Evolutionary conservation across 2,797 vertebrate genomes (phyloP).

Genomic region (Leucoraja ocellata): DNA sequence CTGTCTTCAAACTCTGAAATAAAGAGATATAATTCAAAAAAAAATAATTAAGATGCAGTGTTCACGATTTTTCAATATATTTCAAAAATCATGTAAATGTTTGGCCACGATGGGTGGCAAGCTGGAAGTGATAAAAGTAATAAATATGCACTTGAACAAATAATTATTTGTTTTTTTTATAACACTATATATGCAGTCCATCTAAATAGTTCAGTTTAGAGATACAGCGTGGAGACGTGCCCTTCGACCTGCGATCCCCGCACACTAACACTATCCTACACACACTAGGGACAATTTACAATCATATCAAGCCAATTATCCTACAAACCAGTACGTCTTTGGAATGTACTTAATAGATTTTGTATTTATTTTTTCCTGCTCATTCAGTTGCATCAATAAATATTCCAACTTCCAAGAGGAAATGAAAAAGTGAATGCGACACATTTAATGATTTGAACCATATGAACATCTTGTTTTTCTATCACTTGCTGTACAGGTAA

Average conservation of each 20-base stretch:
- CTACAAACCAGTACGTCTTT: not conserved
- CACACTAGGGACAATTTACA: too few relatives aligned
- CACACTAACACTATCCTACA: too few relatives aligned
- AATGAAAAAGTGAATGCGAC: not conserved
- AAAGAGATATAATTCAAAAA: not conserved
- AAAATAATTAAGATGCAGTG: not conserved
- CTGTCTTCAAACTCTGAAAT: too few relatives aligned
- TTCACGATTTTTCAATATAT: not conserved
- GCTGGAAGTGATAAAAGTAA: slow-evolving; percentile 17
- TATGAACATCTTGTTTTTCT: not conserved
- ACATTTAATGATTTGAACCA: not conserved
- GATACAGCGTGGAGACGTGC: too few relatives aligned
- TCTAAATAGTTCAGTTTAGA: too few relatives aligned
- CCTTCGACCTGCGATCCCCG: too few relatives aligned
- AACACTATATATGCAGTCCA: too few relatives aligned
- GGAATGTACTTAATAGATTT: not conserved
- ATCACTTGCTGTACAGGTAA: too few relatives aligned
- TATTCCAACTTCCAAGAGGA: not conserved
- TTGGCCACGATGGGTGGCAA: not conserved
- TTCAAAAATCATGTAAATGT: slow-evolving; percentile 22
- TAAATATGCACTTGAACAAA: slow-evolving; percentile 26
- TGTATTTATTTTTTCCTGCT: not conserved
- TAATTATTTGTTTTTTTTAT: not conserved
- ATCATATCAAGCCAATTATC: too few relatives aligned
- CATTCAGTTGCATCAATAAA: not conserved